Evolutionary conservation across 2,113 vertebrate genomes (phyloP), one percentile per base, ranked within the genome.

Genomic region (Dipodomys spectabilis): DNA sequence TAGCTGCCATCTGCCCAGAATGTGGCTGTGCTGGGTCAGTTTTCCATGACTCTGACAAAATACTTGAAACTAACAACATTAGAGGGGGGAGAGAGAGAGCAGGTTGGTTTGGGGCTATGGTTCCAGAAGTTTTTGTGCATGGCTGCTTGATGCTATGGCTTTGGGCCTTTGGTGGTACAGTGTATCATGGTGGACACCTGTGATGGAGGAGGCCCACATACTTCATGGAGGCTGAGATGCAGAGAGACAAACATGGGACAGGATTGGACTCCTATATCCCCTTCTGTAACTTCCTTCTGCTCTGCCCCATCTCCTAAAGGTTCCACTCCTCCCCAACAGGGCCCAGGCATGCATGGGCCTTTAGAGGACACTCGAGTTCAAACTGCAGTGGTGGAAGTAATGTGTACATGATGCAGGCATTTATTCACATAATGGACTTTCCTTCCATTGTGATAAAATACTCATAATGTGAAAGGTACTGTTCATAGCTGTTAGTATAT

Each of bases 371-470:
- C 5, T 18, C 7, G 23, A 49, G 15, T 20, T 35, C 9, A 67
- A 8, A 15, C 39, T 73, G 5, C 3, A 22, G 19, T 6, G 19
- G 3, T 67, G 8, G 45, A 57, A 73, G 28, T 18, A 12, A 4
- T 39, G 0, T 0, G 10, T 0, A 8, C 6, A 78, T 39, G 25
- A 1, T 1, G 3, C 7, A 1, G 0, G 12, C 30, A 0, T 79
- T 35, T 68, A 25, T 86, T 74, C 8, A 45, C 19, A 12, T 16
- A 16, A 6, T 53, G 35, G 53, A 35, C 9, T 62, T 18, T 73
- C 25, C 44, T 83, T 62, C 79, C 32, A 25, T 27, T 45, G 28
- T 30, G n/a, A 16, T 81, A 3, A 73, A 65, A 32, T n/a, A 57
- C 20, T 30, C 0, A 19, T 13, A 13, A 10, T 39, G 16, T 45